phyloP scores from a whole-genome alignment of 2,797 vertebrate genomes.

The Karalla daura region DNA sequence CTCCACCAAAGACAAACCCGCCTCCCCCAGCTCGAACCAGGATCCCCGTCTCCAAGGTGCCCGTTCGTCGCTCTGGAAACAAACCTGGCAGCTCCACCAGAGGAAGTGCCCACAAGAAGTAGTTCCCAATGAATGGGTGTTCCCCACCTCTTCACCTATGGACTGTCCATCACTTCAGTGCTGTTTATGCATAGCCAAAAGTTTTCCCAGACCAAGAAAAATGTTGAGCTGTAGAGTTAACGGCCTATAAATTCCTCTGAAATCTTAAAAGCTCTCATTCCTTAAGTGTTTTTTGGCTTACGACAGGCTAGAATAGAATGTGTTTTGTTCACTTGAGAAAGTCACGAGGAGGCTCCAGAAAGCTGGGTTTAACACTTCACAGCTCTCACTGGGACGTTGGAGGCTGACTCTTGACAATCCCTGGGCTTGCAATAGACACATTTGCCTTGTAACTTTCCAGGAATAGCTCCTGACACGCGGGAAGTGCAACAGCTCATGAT shows the following conservation, averaged over 20 bases:
- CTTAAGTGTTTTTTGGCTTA: conserved; percentile 50
- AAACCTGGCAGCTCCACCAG: conserved; percentile 83
- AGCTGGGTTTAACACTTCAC: conserved; percentile 58
- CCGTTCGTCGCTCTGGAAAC: conserved; percentile 91
- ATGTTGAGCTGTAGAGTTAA: conserved; percentile 71
- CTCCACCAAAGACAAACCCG: conserved; percentile 86
- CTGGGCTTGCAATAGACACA: conserved; percentile 43
- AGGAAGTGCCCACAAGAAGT: conserved; percentile 90
- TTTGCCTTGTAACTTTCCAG: conserved; percentile 59
- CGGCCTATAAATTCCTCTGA: conserved; percentile 63
- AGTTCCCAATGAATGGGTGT: conserved; percentile 51
- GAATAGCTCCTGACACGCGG: conserved; percentile 52
- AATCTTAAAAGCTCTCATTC: conserved; percentile 65
- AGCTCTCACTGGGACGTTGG: conserved; percentile 55
- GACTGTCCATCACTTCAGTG: conserved; percentile 41
- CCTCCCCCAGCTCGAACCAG: conserved; percentile 88
- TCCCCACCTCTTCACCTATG: conserved; percentile 4
- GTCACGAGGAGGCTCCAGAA: conserved; percentile 71
- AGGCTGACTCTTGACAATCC: conserved; percentile 70
- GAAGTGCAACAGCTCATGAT: conserved; percentile 40
- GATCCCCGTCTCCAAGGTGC: conserved; percentile 97
- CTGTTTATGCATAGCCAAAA: conserved; percentile 60
- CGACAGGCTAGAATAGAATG: conserved; percentile 44
- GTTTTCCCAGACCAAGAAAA: conserved; percentile 65
- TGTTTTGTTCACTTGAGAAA: conserved; percentile 66